These are phyloP conservation scores for Zingel zingel DNA, from an alignment of 2,113 vertebrate species.

Conservation along the genomic window DNA sequence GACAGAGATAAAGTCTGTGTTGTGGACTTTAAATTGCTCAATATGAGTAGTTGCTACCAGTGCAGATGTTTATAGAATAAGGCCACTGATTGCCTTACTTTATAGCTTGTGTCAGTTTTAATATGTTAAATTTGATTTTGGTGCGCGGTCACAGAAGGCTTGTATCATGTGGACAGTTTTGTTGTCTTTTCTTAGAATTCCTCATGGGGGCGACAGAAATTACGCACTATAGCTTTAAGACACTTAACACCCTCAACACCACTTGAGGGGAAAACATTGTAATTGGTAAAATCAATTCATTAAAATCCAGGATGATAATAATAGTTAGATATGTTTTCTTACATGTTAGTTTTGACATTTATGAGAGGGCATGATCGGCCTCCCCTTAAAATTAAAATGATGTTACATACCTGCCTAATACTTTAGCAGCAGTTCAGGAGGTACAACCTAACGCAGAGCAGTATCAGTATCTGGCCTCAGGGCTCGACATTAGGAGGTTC, in stretches of 20 bases:
- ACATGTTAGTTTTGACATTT: not conserved
- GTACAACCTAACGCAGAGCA: not conserved
- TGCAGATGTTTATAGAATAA: not conserved
- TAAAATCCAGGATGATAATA: too few species aligned
- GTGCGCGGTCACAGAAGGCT: too few species aligned
- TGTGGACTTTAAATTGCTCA: not conserved
- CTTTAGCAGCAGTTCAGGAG: not conserved
- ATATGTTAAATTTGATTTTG: not conserved
- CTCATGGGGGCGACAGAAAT: too few species aligned
- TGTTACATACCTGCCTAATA: not conserved
- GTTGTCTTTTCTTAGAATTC: too few species aligned
- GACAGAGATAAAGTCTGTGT: not conserved
- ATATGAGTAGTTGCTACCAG: not conserved
- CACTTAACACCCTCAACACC: too few species aligned
- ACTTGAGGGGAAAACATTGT: too few species aligned
- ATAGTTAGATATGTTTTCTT: too few species aligned
- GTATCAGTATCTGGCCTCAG: constrained; percentile 23
- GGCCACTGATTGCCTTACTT: not conserved
- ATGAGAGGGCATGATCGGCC: constrained; percentile 8
- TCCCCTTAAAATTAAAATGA: constrained; percentile 11
- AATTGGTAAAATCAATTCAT: too few species aligned
- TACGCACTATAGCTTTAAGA: too few species aligned
- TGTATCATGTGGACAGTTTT: too few species aligned
- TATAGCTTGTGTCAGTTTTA: not conserved
- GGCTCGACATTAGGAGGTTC: constrained; percentile 31